Percentiles rank a stretch among this genome's conserved stretches.
These are phyloP conservation scores for Xestia xanthographa DNA, from an alignment of 2,888 invertebrate species.

Conservation along the genomic window DNA sequence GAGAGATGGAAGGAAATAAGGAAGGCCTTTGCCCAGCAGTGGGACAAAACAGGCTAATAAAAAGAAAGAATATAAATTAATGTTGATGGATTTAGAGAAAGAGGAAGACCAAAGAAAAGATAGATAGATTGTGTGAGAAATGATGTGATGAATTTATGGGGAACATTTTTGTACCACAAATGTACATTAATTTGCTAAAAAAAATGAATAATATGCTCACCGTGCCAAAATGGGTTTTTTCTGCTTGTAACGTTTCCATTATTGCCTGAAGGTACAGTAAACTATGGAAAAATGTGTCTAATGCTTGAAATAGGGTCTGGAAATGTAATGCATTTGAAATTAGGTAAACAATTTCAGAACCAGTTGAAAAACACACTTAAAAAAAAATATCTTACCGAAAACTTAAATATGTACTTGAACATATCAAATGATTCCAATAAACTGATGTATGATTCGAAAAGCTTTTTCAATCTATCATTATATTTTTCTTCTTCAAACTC, in stretches of 20 bases:
- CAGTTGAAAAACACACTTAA: not conserved
- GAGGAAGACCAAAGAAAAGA: not conserved
- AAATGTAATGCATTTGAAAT: not conserved
- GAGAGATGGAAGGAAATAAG: no score
- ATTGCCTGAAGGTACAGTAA: conserved; percentile 9
- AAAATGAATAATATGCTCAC: not conserved
- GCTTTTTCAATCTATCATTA: not conserved
- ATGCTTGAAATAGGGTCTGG: conserved; percentile 14
- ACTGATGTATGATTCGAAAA: conserved; percentile 17
- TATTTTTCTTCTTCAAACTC: conserved; percentile 2
- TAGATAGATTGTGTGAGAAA: not conserved
- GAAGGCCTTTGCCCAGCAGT: no score
- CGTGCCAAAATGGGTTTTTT: not conserved
- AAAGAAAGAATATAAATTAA: no score
- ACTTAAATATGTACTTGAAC: conserved; percentile 27
- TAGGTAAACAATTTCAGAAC: not conserved
- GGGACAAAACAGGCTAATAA: no score
- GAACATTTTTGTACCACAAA: not conserved
- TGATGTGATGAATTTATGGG: not conserved
- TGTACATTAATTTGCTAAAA: not conserved
- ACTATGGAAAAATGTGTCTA: conserved; percentile 25
- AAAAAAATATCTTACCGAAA: conserved; percentile 14
- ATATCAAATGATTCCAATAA: conserved; percentile 27
- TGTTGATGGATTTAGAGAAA: no score
- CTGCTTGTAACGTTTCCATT: not conserved